Conservation (phyloP, 2,888 invertebrate genomes). For the Hetaerina titia region DNA sequence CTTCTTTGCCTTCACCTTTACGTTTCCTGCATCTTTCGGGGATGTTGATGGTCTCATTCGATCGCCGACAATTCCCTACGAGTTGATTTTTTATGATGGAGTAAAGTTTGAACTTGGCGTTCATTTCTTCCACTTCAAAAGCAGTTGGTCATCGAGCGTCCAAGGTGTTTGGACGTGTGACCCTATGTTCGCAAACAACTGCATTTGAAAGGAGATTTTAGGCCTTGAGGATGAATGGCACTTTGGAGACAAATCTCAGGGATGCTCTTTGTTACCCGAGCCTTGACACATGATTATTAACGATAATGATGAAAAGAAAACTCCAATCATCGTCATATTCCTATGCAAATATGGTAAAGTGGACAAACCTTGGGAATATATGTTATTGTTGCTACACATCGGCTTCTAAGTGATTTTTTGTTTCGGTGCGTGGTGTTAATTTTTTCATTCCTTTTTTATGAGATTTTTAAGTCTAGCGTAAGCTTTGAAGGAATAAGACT, state of each 20-base stretch:
- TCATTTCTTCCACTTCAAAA: not conserved
- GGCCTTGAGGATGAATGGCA: constrained; percentile 7
- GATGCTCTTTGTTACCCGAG: not conserved
- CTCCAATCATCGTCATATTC: not conserved
- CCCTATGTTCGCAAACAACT: not conserved
- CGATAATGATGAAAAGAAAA: not conserved
- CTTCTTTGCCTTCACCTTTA: no score
- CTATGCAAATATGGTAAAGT: no score
- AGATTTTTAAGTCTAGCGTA: no score
- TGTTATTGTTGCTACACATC: not conserved
- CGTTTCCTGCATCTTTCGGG: no score
- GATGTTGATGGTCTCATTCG: no score
- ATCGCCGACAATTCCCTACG: not conserved
- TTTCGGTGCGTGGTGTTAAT: no score
- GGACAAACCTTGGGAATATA: not conserved
- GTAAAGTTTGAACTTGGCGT: not conserved
- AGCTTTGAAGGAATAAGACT: no score
- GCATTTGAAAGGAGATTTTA: not conserved
- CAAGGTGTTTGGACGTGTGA: not conserved
- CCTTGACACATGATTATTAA: not conserved
- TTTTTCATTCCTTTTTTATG: no score
- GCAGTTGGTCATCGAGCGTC: not conserved
- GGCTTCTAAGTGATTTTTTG: no score
- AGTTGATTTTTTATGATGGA: not conserved
- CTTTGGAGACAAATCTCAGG: not conserved